A percentile compares a stretch with the other conserved stretches of the same genome.
These are phyloP conservation scores for Maconellicoccus hirsutus DNA, from an alignment of 1,140 invertebrate species.

Conservation along the genomic window DNA sequence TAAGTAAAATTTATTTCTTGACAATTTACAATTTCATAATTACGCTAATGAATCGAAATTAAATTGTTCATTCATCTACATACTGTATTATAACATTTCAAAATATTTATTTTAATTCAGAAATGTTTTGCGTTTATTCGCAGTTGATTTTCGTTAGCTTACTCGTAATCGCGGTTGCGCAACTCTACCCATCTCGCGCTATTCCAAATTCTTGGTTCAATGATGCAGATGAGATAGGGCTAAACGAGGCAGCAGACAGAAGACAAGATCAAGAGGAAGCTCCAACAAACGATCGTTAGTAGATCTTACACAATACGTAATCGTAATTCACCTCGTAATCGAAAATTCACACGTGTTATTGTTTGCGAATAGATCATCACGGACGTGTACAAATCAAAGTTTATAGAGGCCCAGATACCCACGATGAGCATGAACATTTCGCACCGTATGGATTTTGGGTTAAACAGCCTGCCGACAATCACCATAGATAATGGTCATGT, in stretches of 20 bases:
- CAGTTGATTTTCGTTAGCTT: not conserved
- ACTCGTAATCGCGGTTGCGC: not conserved
- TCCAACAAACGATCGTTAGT: not conserved
- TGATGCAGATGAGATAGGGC: not conserved
- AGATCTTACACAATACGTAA: not conserved
- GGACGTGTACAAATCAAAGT: slow-evolving; percentile 59
- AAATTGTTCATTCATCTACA: too few species aligned
- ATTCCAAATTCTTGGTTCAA: not conserved
- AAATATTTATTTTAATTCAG: not conserved
- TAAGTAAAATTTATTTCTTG: slow-evolving; percentile 4
- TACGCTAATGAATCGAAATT: too few species aligned
- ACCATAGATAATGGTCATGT: slow-evolving; percentile 23
- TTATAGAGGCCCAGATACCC: slow-evolving; percentile 49
- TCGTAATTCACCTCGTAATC: not conserved
- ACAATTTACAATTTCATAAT: not conserved
- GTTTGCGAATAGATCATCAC: slow-evolving; percentile 31
- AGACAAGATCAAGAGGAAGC: slow-evolving; percentile 14
- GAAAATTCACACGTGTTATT: slow-evolving; percentile 12
- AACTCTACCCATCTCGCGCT: not conserved
- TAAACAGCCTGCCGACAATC: slow-evolving; percentile 44
- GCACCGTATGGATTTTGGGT: slow-evolving; percentile 61
- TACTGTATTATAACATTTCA: too few species aligned
- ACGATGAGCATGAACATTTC: slow-evolving; percentile 43
- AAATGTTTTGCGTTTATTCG: not conserved
- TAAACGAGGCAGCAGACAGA: not conserved